These are phyloP conservation scores for Cheilosia vulpina DNA, from an alignment of 2,888 invertebrate genomes.

Conservation along the genomic window DNA sequence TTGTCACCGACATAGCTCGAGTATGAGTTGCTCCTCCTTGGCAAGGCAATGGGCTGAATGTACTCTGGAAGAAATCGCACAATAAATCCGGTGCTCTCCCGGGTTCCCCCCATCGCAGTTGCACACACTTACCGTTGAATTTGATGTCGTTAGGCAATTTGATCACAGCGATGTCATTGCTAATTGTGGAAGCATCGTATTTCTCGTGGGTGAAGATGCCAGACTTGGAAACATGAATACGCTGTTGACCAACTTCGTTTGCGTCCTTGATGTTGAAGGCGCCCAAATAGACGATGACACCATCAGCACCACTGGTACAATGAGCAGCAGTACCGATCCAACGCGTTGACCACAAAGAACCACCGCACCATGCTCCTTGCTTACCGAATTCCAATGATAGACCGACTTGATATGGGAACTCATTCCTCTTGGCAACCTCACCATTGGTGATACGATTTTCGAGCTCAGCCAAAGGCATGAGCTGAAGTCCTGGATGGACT, in stretches of 20 bases:
- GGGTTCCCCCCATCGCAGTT: neutral
- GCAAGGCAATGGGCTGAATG: constrained; percentile 78
- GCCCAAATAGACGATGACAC: constrained; percentile 77
- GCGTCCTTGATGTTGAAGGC: constrained; percentile 72
- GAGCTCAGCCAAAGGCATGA: constrained; percentile 76
- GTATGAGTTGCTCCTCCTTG: constrained; percentile 71
- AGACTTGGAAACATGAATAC: constrained; percentile 61
- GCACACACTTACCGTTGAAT: constrained; percentile 80
- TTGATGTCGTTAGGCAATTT: constrained; percentile 77
- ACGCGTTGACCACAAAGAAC: constrained; percentile 77
- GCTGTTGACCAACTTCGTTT: constrained; percentile 75
- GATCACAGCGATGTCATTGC: constrained; percentile 79
- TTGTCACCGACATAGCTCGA: constrained; percentile 76
- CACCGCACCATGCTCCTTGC: constrained; percentile 77
- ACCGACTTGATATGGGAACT: constrained; percentile 77
- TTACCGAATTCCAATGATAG: constrained; percentile 53
- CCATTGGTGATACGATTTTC: constrained; percentile 77
- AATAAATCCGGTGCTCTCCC: neutral
- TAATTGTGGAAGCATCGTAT: constrained; percentile 67
- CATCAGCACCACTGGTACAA: constrained; percentile 72
- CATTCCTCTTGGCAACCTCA: constrained; percentile 64
- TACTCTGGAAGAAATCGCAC: constrained; percentile 47
- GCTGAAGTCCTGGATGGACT: constrained; percentile 28
- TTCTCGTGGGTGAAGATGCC: constrained; percentile 76
- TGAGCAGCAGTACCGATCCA: constrained; percentile 79